phyloP scores from a whole-genome alignment of 1,140 invertebrate genomes.

The Metaphire vulgaris region DNA sequence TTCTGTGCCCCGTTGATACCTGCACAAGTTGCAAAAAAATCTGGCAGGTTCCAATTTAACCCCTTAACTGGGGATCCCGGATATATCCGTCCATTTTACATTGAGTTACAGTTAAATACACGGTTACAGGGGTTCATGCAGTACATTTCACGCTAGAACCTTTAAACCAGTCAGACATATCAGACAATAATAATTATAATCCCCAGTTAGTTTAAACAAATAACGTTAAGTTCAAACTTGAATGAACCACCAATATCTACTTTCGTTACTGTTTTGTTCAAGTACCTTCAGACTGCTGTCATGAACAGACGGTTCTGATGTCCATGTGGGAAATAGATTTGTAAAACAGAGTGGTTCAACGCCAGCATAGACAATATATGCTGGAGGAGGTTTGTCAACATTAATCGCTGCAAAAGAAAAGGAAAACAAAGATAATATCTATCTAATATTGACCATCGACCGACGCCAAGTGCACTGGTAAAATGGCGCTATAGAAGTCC shows the following conservation, averaged over 20 bases:
- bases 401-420: neutral
- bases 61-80: no score
- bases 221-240: no score
- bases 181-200: no score
- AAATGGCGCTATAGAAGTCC: neutral
- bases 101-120: neutral
- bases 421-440: neutral
- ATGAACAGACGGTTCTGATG: conserved; percentile 54
- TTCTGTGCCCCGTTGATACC: no score
- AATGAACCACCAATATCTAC: neutral
- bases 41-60: no score
- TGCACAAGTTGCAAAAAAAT: no score
- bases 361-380: conserved; percentile 70
- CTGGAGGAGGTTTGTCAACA: conserved; percentile 24
- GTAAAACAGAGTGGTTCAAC: conserved; percentile 74
- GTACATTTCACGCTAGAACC: neutral
- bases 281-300: neutral
- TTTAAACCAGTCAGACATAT: no score
- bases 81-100: neutral
- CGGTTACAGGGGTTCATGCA: neutral
- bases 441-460: no score
- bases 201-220: no score
- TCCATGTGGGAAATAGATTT: conserved; percentile 77
- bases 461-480: neutral
- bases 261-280: neutral